These are phyloP conservation scores for Antrozous pallidus DNA, from an alignment of 2,797 vertebrate genomes.

Conservation along the genomic window DNA sequence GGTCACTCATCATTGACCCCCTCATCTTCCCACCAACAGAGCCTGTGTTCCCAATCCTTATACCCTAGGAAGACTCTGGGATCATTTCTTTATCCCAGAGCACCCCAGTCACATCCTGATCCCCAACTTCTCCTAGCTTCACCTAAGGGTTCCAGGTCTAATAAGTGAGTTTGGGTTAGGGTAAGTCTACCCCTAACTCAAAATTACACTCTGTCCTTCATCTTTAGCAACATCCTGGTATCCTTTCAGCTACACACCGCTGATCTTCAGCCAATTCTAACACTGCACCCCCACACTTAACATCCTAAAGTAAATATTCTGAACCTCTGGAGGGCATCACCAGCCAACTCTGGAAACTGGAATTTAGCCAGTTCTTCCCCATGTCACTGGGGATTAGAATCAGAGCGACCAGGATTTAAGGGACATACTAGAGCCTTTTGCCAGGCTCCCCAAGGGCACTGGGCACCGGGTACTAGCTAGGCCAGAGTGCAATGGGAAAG, in stretches of 20 bases:
- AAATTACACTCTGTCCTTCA: background rate
- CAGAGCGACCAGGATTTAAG: background rate
- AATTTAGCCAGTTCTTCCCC: background rate
- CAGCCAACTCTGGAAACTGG: background rate
- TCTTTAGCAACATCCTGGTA: slow-evolving; percentile 18
- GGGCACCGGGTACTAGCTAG: background rate
- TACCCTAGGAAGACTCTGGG: background rate
- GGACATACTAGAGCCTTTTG: background rate
- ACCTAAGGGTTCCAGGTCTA: background rate
- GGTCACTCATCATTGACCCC: background rate
- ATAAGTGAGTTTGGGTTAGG: background rate
- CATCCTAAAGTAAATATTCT: background rate
- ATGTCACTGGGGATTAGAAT: background rate
- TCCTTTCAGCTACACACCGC: background rate
- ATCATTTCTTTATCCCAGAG: slow-evolving; percentile 22
- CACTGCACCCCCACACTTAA: background rate
- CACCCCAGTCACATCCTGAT: background rate
- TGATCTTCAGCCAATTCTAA: background rate
- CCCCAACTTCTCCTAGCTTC: background rate
- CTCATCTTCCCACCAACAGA: background rate
- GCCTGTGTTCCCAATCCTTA: background rate
- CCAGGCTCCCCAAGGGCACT: background rate
- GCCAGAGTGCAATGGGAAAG: background rate
- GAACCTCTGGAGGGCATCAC: slow-evolving; percentile 34
- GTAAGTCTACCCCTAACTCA: background rate